These are phyloP conservation scores for Sitobion miscanthi DNA, from an alignment of 1,140 invertebrate genomes.

Conservation along the genomic window DNA sequence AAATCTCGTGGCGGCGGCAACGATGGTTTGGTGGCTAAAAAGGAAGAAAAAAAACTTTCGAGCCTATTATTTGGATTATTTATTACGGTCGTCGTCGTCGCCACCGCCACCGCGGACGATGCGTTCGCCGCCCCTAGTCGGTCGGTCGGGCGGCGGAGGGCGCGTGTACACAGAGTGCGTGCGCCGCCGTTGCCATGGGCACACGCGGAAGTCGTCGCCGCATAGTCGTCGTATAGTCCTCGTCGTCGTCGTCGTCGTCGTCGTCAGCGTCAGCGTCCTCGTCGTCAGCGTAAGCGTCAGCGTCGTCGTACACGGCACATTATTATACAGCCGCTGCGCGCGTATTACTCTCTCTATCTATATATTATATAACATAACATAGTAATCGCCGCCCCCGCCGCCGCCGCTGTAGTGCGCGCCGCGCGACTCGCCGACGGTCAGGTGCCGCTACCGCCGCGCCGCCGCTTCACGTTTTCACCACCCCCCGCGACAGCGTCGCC, in stretches of 20 bases:
- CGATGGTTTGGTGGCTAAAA: background rate
- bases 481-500: conserved; percentile 1
- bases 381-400: conserved; percentile 25
- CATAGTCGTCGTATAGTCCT: background rate
- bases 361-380: background rate
- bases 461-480: background rate
- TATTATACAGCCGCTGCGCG: conserved; percentile 10
- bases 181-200: conserved; percentile 54
- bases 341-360: background rate
- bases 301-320: background rate
- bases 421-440: conserved; percentile 46
- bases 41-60: conserved; percentile 42
- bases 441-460: conserved; percentile 12
- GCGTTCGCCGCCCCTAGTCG: background rate
- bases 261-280: background rate
- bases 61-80: conserved; percentile 56
- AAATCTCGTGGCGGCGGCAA: conserved; percentile 27
- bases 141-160: background rate
- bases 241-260: background rate
- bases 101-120: background rate
- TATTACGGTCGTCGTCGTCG: conserved; percentile 49
- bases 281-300: background rate
- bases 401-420: background rate
- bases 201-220: conserved; percentile 41
- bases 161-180: conserved; percentile 6